Evolutionary conservation across 2,888 invertebrate genomes (phyloP).

Genomic region (Xylota segnis): DNA sequence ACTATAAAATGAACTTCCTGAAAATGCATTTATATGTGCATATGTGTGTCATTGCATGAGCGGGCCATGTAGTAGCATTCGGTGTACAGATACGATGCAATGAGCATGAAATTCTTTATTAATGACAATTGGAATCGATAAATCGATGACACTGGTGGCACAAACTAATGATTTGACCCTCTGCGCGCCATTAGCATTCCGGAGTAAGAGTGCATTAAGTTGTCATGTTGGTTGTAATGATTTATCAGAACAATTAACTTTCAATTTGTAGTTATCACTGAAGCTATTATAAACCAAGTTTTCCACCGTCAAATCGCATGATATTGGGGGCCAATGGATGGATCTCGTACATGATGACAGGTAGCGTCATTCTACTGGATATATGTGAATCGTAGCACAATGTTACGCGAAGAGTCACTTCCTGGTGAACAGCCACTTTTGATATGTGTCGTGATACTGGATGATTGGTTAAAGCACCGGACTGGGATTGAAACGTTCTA

Average conservation of each 20-base stretch:
- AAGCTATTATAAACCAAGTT: not conserved
- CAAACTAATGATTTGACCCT: constrained; percentile 49
- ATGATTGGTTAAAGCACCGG: no score
- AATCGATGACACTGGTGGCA: constrained; percentile 52
- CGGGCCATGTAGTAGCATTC: not conserved
- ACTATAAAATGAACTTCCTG: constrained; percentile 29
- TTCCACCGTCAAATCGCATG: no score
- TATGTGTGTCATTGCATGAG: not conserved
- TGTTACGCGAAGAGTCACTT: no score
- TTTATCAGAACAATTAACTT: constrained; percentile 53
- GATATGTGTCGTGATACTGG: no score
- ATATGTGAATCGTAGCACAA: no score
- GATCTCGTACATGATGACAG: no score
- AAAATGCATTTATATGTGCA: not conserved
- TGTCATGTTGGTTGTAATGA: constrained; percentile 12
- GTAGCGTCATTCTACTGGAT: no score
- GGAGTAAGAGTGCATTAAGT: constrained; percentile 16
- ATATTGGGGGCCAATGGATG: no score
- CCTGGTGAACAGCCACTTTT: no score
- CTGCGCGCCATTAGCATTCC: constrained; percentile 28
- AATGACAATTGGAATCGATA: constrained; percentile 68
- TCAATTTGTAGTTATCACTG: constrained; percentile 29
- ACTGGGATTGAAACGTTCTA: no score
- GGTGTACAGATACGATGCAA: constrained; percentile 25
- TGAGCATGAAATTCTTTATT: constrained; percentile 68